Evolutionary conservation across 2,113 vertebrate genomes (phyloP), one percentile per base, ranked within the genome.

Genomic region (Perognathus longimembris): DNA sequence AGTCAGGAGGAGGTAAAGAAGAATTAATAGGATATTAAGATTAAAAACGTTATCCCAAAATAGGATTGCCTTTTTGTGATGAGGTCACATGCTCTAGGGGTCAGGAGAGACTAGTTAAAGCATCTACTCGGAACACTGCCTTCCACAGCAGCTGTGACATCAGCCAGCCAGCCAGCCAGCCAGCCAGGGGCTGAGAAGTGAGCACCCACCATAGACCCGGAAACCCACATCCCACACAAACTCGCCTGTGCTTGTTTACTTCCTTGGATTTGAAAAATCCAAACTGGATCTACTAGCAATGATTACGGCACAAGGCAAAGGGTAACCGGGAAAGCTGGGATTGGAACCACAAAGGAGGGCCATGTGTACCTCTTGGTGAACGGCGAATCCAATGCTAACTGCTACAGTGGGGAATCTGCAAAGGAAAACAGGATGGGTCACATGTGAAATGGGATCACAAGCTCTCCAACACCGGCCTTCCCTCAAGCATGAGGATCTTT

Each of bases 381-480:
- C 98, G 92, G 99, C 98, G 97, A 99, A 99, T 89, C 98, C 99
- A 95, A 99, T 99, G 98, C 98, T 99, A 54, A 99, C 99, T 2
- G 99, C 99, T 96, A 99, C 99, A 28, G 98, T 98, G 26, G 99
- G 99, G 96, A 98, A 98, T 91, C 98, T 98, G 97, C 57, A 87
- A 95, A 96, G 88, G 83, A 75, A 95, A 94, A 1, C 92, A 89
- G 40, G 14, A 75, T n/a, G 71, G 57, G 36, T 75, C 14, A 64
- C 22, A 26, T 3, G 7, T 0, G 8, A 64, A 2, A 24, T 17
- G 18, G 22, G 66, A 17, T 34, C 38, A 45, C 7, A 5, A 26
- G 38, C 38, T n/a, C 70, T 87, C 40, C 17, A 26, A 38, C 9
- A n/a, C 59, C 34, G 6, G 11, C 7, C 10, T 2, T 57, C 21